These are phyloP conservation scores for Stomorhina lunata DNA, from an alignment of 2,888 invertebrate genomes.

Conservation along the genomic window DNA sequence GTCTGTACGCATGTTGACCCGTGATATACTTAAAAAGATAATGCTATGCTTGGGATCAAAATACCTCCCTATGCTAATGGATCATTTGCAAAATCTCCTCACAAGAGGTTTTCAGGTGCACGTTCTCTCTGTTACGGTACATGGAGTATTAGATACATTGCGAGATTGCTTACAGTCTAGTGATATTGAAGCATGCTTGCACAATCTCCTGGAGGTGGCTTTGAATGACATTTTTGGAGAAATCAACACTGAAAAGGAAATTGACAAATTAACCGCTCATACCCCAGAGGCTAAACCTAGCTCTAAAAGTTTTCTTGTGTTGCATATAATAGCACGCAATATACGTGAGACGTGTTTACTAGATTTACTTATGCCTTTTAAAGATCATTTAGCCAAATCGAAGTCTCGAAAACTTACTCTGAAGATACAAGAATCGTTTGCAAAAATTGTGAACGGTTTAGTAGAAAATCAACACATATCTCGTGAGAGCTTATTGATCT, in stretches of 20 bases:
- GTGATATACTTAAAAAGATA: constrained; percentile 96
- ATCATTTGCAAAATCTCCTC: constrained; percentile 89
- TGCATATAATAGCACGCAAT: constrained; percentile 89
- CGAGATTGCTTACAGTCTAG: constrained; percentile 86
- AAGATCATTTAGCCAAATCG: constrained; percentile 87
- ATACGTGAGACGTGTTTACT: constrained; percentile 88
- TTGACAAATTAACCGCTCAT: constrained; percentile 89
- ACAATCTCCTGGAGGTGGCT: constrained; percentile 90
- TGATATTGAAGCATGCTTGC: constrained; percentile 89
- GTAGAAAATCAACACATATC: constrained; percentile 89
- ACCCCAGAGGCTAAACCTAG: constrained; percentile 90
- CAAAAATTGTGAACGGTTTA: constrained; percentile 89
- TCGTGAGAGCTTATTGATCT: constrained; percentile 87
- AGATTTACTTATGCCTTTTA: constrained; percentile 89
- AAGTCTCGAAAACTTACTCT: constrained; percentile 89
- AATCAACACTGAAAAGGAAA: constrained; percentile 94
- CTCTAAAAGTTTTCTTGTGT: constrained; percentile 92
- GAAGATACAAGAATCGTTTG: constrained; percentile 90
- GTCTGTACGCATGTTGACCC: constrained; percentile 90
- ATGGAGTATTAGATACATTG: constrained; percentile 88
- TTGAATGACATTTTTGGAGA: constrained; percentile 93
- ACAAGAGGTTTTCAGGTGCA: constrained; percentile 96
- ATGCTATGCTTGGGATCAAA: constrained; percentile 91
- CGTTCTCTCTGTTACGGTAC: constrained; percentile 93
- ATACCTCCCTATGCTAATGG: constrained; percentile 88